These are phyloP conservation scores for Ifrita kowaldi DNA, from an alignment of 2,113 vertebrate species.

Conservation along the genomic window DNA sequence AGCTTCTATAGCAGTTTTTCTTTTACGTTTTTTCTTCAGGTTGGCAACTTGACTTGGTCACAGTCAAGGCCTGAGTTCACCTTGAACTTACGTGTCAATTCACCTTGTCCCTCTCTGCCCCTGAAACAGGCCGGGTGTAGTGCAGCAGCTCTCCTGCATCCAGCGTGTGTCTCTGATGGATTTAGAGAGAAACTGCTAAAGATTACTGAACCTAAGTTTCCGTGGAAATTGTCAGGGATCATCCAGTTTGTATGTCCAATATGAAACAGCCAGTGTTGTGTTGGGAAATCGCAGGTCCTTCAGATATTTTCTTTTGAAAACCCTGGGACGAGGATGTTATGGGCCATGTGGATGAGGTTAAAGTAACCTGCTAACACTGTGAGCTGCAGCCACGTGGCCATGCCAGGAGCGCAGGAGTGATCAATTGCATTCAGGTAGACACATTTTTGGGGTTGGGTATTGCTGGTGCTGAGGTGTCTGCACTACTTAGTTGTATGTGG, in stretches of 20 bases:
- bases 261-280: neutral
- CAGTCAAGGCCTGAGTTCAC: neutral
- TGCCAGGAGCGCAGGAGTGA: accelerated
- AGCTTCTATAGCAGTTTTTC: neutral
- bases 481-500: accelerated
- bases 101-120: neutral
- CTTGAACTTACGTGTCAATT: neutral
- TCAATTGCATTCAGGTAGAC: accelerated
- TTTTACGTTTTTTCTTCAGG: neutral
- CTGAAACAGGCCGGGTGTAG: neutral
- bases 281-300: neutral
- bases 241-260: accelerated
- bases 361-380: neutral
- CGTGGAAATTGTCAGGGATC: neutral
- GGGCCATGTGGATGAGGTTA: neutral
- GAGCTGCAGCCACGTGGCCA: neutral
- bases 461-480: neutral
- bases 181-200: neutral
- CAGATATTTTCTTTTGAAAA: neutral
- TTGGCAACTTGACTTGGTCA: neutral
- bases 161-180: accelerated
- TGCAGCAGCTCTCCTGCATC: neutral
- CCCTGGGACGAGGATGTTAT: neutral
- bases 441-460: accelerated
- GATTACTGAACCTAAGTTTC: neutral